Base-by-base conservation (phyloP, 92 coral and sea anemone genomes). In the Parazoanthus darwini region DNA sequence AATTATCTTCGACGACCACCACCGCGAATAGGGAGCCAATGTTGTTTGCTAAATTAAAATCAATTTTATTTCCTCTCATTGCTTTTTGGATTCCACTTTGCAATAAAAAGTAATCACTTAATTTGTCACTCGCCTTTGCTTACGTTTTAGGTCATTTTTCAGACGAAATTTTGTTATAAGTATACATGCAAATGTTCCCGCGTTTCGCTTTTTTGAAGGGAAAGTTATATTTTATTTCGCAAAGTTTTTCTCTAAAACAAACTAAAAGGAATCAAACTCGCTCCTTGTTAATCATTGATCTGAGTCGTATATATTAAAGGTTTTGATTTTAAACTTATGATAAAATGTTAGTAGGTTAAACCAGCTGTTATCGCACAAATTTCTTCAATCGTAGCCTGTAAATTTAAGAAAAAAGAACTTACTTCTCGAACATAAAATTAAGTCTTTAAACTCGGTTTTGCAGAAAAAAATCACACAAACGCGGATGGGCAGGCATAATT, bases 101-200 rank as follows among this genome's bases (percentile, higher is more conserved):
- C 58, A 84, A 48, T 74, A 48, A 65, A 46, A 76, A 84, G 79
- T 29, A 72, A 48, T 71, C 87, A 29, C 78, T 46, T 84, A 84
- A 84, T 84, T 71, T 71, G 78, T 46, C 87, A 54, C 46, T 84
- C 87, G 87, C 56, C 65, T 84, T 71, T 84, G 29, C 65, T 42
- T 18, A 84, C 87, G 87, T 84, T 84, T 84, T 84, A 84, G 71
- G 79, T 72, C 25, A 71, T 71, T 80, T 37, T 84, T 84, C 78
- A 70, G 39, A 67, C 26, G 42, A 70, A 39, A 78, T 83, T 67
- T 4, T 25, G 65, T 38, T 71, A 48, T 70, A 2, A n/a, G 36
- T 74, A 33, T 20, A 76, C 43, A 73, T 71, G 42, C 51, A 83
- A 83, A 44, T 43, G 13, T 26, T 44, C 26, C 8, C 33, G 66